phyloP scores from a whole-genome alignment of 2,113 vertebrate genomes.

The Donacobius atricapilla region DNA sequence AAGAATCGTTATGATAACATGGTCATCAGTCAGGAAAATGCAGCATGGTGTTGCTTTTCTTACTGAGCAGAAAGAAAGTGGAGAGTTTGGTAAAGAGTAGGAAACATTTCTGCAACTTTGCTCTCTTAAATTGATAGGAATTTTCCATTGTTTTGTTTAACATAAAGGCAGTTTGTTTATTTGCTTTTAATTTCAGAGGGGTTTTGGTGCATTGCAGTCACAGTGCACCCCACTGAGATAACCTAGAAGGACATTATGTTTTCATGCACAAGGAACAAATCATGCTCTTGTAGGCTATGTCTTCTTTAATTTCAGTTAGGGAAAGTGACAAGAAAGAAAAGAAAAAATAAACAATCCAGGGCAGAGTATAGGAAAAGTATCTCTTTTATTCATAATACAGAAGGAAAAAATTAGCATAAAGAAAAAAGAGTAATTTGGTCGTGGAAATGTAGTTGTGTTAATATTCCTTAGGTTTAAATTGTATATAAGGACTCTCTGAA shows the following conservation, averaged over 20 bases:
- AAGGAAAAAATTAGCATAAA: not conserved
- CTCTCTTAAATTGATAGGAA: not conserved
- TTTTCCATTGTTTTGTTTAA: constrained; percentile 21
- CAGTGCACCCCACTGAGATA: constrained; percentile 4
- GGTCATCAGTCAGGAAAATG: not conserved
- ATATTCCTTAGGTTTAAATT: not conserved
- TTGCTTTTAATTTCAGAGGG: constrained; percentile 16
- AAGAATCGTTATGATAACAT: not conserved
- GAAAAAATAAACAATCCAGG: not conserved
- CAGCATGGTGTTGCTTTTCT: not conserved
- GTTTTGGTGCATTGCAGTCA: constrained; percentile 32
- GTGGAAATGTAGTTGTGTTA: not conserved
- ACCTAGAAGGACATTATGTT: not conserved
- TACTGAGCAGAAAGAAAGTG: not conserved
- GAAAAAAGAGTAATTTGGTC: not conserved
- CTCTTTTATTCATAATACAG: not conserved
- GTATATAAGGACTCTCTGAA: not conserved
- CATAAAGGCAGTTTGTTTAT: not conserved
- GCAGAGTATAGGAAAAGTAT: not conserved
- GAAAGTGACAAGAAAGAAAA: not conserved
- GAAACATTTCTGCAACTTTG: not conserved
- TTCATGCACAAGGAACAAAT: not conserved
- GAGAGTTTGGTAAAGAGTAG: not conserved
- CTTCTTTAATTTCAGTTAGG: constrained; percentile 11
- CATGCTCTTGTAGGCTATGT: not conserved